A percentile compares a stretch with the other conserved stretches of the same genome.
Conservation (phyloP, 30 jellyfish, hydroid and myxozoan genomes). For the Mastigias papua region DNA sequence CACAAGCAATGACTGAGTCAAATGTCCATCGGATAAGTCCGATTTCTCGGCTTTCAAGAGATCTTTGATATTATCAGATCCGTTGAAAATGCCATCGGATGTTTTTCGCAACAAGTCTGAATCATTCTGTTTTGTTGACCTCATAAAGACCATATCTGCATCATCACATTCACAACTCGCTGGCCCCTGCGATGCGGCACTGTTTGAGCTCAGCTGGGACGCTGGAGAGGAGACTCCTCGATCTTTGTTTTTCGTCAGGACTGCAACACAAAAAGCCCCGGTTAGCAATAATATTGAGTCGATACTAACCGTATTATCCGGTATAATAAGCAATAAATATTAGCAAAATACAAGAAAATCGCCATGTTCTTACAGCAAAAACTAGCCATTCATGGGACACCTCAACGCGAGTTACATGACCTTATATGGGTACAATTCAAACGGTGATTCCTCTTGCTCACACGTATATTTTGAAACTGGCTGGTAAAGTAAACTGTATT, state of each 20-base stretch:
- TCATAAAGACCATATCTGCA: slow-evolving; percentile 71
- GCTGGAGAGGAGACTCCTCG: slow-evolving; percentile 36
- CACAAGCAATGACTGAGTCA: slow-evolving; percentile 24
- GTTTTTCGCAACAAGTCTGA: slow-evolving; percentile 24
- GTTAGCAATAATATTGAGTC: background rate
- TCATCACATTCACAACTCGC: slow-evolving; percentile 54
- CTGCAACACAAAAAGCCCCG: slow-evolving; percentile 13
- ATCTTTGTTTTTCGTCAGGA: slow-evolving; percentile 31
- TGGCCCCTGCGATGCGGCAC: slow-evolving; percentile 71
- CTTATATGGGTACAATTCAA: background rate
- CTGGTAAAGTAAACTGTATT: background rate
- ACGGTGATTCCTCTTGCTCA: background rate
- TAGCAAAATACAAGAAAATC: no score
- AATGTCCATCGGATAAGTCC: background rate
- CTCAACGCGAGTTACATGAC: background rate
- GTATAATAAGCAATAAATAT: no score
- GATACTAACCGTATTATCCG: background rate
- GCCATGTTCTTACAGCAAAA: no score
- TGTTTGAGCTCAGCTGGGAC: slow-evolving; percentile 50
- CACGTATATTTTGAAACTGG: background rate
- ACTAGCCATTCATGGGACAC: no score
- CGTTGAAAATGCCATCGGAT: slow-evolving; percentile 60
- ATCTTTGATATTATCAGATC: slow-evolving; percentile 59
- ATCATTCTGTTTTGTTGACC: slow-evolving; percentile 55
- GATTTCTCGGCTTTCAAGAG: slow-evolving; percentile 31